Conservation (phyloP, 1,140 invertebrate species). For the Akabosia matsudoensis region DNA sequence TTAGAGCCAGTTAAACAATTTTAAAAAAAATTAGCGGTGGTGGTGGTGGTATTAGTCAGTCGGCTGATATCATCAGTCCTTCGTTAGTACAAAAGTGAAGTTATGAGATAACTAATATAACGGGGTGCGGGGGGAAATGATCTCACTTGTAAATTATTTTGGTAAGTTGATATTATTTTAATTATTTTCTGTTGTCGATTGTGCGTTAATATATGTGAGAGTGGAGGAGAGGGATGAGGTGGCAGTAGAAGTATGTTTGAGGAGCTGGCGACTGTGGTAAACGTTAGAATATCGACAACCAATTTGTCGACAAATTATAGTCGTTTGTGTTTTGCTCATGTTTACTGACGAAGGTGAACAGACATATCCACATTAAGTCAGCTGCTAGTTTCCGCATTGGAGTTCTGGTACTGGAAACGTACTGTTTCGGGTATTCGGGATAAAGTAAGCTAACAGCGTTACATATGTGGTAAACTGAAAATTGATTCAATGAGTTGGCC, state of each 20-base stretch:
- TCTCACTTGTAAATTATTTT: background rate
- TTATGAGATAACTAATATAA: background rate
- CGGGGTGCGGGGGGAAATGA: background rate
- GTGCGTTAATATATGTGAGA: background rate
- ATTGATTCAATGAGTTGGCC: background rate
- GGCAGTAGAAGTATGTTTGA: no score
- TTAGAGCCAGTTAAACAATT: no score
- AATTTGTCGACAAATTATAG: no score
- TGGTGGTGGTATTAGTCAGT: background rate
- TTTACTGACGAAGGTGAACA: no score
- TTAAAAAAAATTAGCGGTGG: no score
- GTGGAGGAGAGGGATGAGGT: background rate
- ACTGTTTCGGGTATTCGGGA: background rate
- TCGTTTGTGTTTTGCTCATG: no score
- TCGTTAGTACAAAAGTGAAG: background rate
- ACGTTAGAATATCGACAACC: no score
- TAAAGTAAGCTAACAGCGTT: background rate
- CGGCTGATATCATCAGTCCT: background rate
- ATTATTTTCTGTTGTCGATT: no score
- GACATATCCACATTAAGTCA: background rate
- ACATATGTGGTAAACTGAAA: background rate
- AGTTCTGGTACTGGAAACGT: background rate
- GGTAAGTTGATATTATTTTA: background rate
- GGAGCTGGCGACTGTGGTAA: no score
- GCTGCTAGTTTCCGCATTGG: background rate